These are phyloP conservation scores for Aphodius sticticus DNA, from an alignment of 2,888 invertebrate species.

Conservation along the genomic window DNA sequence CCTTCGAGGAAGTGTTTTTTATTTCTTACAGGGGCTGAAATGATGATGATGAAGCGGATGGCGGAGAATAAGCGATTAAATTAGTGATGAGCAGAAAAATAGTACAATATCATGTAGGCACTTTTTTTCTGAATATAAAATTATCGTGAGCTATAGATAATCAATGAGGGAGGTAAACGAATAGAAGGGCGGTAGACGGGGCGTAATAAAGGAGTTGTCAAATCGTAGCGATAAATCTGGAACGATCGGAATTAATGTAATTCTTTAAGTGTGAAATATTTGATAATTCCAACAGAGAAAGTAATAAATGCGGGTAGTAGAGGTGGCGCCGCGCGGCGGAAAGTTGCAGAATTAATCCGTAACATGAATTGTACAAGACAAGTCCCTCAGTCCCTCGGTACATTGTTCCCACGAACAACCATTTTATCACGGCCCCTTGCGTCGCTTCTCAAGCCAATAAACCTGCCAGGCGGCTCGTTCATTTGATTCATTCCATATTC, in stretches of 20 bases:
- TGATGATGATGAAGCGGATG: too few species aligned
- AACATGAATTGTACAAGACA: constrained; percentile 56
- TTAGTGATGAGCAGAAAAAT: constrained; percentile 5
- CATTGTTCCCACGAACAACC: constrained; percentile 59
- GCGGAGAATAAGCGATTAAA: background rate
- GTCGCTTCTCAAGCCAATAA: constrained; percentile 54
- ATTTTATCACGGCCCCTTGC: constrained; percentile 58
- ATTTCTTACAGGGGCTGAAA: too few species aligned
- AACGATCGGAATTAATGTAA: constrained; percentile 21
- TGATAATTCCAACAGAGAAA: constrained; percentile 33
- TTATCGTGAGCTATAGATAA: background rate
- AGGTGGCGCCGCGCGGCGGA: constrained; percentile 39
- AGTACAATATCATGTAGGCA: background rate
- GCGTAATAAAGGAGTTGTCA: constrained; percentile 14
- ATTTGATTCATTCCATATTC: constrained; percentile 61
- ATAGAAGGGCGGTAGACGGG: constrained; percentile 18
- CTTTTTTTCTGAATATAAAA: constrained; percentile 6
- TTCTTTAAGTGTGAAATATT: constrained; percentile 30
- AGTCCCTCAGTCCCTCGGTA: constrained; percentile 56
- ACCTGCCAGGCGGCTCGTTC: constrained; percentile 58
- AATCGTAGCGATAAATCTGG: background rate
- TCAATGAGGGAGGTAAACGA: constrained; percentile 7
- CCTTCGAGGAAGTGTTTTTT: too few species aligned
- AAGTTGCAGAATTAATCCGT: constrained; percentile 47
- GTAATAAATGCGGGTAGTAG: constrained; percentile 41